These are phyloP conservation scores for Drosophila ezoana DNA, from an alignment of 2,888 invertebrate species.

Conservation along the genomic window DNA sequence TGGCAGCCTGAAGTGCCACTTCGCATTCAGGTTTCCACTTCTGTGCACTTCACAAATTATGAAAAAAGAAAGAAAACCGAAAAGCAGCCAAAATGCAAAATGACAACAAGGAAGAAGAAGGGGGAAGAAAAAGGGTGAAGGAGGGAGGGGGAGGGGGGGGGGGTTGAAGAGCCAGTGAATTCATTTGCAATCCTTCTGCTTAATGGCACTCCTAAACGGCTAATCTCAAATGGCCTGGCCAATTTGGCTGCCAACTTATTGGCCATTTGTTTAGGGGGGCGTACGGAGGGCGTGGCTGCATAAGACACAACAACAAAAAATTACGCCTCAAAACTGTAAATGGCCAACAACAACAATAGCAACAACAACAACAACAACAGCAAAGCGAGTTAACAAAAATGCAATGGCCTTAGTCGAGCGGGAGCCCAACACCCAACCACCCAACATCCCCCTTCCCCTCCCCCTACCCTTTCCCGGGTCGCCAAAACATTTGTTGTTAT, in stretches of 20 bases:
- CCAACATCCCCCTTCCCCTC: not conserved
- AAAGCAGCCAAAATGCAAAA: constrained; percentile 1
- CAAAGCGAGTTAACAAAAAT: constrained; percentile 11
- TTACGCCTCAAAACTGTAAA: constrained; percentile 79
- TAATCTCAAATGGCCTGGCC: constrained; percentile 70
- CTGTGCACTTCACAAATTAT: constrained; percentile 36
- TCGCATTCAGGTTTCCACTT: constrained; percentile 30
- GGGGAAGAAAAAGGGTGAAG: too few relatives aligned
- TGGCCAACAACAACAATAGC: constrained; percentile 55
- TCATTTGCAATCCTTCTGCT: constrained; percentile 63
- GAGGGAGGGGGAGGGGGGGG: too few relatives aligned
- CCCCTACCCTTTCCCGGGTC: not conserved
- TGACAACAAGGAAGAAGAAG: constrained; percentile 10
- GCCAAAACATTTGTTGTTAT: constrained; percentile 32
- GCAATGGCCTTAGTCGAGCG: constrained; percentile 44
- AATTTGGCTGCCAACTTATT: constrained; percentile 66
- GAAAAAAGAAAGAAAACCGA: not conserved
- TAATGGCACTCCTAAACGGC: constrained; percentile 64
- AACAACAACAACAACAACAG: constrained; percentile 3
- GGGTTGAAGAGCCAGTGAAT: constrained; percentile 46
- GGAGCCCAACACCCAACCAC: too few relatives aligned
- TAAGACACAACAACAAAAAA: constrained; percentile 59
- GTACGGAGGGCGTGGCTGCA: constrained; percentile 63
- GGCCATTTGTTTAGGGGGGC: constrained; percentile 55
- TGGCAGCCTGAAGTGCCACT: constrained; percentile 9